Percentiles rank a stretch among this genome's conserved stretches.
Conservation (phyloP, 2,888 invertebrate genomes). For the Pollenia amentaria region DNA sequence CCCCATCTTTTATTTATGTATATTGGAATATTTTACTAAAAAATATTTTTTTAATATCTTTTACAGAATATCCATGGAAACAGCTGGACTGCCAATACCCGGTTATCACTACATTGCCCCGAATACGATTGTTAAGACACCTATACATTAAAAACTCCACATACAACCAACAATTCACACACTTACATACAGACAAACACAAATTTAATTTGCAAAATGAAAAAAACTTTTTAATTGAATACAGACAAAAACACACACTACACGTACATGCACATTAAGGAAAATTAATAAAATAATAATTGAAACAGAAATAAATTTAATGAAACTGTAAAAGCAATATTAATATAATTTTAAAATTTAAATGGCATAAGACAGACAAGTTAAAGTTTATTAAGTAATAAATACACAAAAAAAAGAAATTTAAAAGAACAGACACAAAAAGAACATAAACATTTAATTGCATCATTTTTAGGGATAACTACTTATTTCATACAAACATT, state of each 20-base stretch:
- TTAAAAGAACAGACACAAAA: conserved; percentile 64
- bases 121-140: conserved; percentile 96
- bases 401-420: conserved; percentile 59
- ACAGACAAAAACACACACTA: conserved; percentile 50
- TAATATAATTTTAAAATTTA: conserved; percentile 66
- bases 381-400: conserved; percentile 57
- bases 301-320: conserved; percentile 73
- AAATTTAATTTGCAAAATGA: conserved; percentile 47
- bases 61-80: conserved; percentile 97
- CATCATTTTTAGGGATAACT: conserved; percentile 65
- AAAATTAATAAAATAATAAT: conserved; percentile 50
- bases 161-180: conserved; percentile 27
- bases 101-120: conserved; percentile 97
- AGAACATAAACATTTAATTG: conserved; percentile 69
- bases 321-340: conserved; percentile 73
- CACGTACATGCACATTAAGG: conserved; percentile 6
- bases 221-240: conserved; percentile 44
- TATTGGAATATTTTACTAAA: no score
- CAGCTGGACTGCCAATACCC: conserved; percentile 94
- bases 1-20: no score
- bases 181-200: conserved; percentile 16
- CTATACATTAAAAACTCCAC: conserved; percentile 89
- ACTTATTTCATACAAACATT: conserved; percentile 26
- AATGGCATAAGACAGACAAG: conserved; percentile 61
- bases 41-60: conserved; percentile 30